Evolutionary conservation across 2,888 invertebrate species (phyloP), one percentile per base, ranked within the genome.

Genomic region (Meteorus colon): DNA sequence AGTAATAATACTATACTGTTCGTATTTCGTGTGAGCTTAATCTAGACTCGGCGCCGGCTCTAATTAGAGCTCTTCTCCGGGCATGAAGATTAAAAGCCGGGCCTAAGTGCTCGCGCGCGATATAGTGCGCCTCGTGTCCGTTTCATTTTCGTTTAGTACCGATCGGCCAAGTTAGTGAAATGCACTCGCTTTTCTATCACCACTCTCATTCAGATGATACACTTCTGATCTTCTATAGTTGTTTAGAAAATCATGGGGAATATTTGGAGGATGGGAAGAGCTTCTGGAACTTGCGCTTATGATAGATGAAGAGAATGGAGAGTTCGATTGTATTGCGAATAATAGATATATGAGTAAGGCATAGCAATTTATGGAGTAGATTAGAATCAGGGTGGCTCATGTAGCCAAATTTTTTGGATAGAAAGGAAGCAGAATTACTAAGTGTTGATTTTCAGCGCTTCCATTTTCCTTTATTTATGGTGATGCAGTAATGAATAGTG

Each of bases 31-130:
- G 41, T 48, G 67, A 75, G 74, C 66, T 66, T 77, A 74, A 75
- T 67, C 73, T 79, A 79, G 79, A 75, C 77, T 73, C 76, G 71
- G 78, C 77, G 78, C 79, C 79, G 84, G 85, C 85, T 86, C 87
- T 88, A 88, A 88, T 88, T 88, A 88, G 86, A 87, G 86, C 83
- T 86, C 86, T 86, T 85, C 85, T 85, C 85, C 85, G 85, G 86
- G 84, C 85, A 78, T 76, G 79, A 80, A 80, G 85, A 84, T 84
- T 84, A 83, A 84, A 85, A 84, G 82, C 81, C 80, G 75, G 80
- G 81, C 82, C 82, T 84, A 84, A 85, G 83, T 85, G 82, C 87
- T 83, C 82, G 82, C 81, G 82, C 83, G 75, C 83, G 82, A 82
- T 82, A 81, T 82, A 75, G 62, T 68, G 76, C 77, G 78, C 75